These are phyloP conservation scores for Sinodicranocentrus sp. DNA, from an alignment of 2,888 invertebrate species.

Conservation along the genomic window DNA sequence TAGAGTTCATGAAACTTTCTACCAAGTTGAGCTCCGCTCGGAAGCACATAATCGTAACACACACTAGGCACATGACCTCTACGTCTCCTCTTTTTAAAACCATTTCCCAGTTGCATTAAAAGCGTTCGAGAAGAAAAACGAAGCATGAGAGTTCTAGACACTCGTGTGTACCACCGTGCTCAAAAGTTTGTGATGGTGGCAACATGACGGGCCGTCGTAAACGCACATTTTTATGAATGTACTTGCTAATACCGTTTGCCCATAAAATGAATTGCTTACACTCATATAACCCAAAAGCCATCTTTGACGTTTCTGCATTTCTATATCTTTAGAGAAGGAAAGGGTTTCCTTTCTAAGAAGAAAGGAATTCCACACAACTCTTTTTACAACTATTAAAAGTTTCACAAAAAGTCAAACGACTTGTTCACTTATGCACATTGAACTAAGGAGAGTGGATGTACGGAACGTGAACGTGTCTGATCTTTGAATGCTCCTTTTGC, in stretches of 20 bases:
- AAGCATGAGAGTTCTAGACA: neutral
- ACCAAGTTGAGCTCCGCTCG: neutral
- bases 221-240: constrained; percentile 50
- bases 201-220: constrained; percentile 20
- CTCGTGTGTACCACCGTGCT: neutral
- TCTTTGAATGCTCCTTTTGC: neutral
- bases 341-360: too few relatives aligned
- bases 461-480: constrained; percentile 28
- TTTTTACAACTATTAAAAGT: constrained; percentile 44
- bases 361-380: constrained; percentile 18
- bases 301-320: neutral
- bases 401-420: constrained; percentile 32
- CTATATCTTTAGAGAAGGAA: neutral
- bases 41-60: too few relatives aligned
- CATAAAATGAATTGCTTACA: constrained; percentile 38
- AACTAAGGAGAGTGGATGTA: constrained; percentile 14
- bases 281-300: neutral
- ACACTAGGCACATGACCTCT: constrained; percentile 14
- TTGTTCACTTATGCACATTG: constrained; percentile 36
- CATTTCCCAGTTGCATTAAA: constrained; percentile 29
- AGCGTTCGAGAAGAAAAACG: neutral
- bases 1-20: constrained; percentile 51
- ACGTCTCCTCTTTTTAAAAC: constrained; percentile 7
- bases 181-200: neutral
- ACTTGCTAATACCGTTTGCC: constrained; percentile 19